Percentiles rank a stretch among this genome's conserved stretches.
Evolutionary conservation across 2,113 vertebrate genomes (phyloP).

Genomic region (Tachuris rubrigastra): DNA sequence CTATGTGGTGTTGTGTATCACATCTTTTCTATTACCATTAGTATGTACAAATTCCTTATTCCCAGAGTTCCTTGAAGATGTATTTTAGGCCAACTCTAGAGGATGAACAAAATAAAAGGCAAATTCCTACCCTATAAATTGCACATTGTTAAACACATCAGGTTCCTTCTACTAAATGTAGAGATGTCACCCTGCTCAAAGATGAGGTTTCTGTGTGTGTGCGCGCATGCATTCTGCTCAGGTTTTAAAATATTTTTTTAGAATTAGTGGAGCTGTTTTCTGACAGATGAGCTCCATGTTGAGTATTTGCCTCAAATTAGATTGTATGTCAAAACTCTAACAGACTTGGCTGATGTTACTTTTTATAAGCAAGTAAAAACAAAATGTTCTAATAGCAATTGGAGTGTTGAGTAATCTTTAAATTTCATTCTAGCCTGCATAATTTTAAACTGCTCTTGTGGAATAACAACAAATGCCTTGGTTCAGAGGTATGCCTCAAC

Average conservation of each 20-base stretch:
- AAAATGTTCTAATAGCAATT: not conserved
- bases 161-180: not conserved
- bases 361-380: not conserved
- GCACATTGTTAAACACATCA: not conserved
- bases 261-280: not conserved
- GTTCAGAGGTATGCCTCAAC: not conserved
- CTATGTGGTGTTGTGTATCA: not conserved
- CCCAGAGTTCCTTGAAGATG: not conserved
- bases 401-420: not conserved
- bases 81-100: not conserved
- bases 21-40: not conserved
- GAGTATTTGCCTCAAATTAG: not conserved
- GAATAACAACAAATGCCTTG: not conserved
- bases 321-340: not conserved
- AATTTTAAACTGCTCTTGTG: not conserved
- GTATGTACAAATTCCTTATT: not conserved
- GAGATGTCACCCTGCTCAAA: not conserved
- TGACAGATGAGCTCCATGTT: not conserved
- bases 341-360: not conserved
- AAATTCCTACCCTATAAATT: not conserved
- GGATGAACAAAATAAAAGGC: not conserved
- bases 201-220: not conserved
- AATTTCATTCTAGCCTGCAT: not conserved
- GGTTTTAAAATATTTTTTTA: not conserved
- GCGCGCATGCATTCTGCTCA: not conserved